Base-by-base conservation (phyloP, 2,888 invertebrate species). In the Microplitis deprimator region DNA sequence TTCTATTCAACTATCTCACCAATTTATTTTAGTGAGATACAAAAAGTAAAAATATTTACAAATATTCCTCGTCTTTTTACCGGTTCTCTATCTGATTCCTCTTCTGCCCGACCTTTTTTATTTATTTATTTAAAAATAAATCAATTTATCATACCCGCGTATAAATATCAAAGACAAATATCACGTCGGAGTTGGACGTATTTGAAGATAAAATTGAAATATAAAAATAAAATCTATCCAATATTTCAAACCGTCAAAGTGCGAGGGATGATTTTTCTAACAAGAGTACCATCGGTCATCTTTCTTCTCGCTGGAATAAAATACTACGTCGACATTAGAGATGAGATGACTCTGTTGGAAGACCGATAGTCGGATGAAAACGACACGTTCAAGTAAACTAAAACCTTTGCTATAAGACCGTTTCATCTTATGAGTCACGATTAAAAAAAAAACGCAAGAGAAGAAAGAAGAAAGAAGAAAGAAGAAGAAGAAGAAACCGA, bases 401-500 rank as follows among this genome's bases (percentile, higher is more conserved):
- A 50, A 50, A 50, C 10, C 50, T 50, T 62, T n/a, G 16, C 62
- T 62, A 59, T 59, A 59, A 29, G 29, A 29, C 29, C 29, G 29
- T 29, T 29, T 29, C 29, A 29, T 59, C 13, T 61, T 61, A 41
- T 73, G 73, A 65, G 41, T 73, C 73, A 73, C 41, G 64, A 64
- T 65, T 39, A 20, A 65, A 4, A 4, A 73, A 73, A 40, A 20
- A 62, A n/a, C n/a, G 17, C 10, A 10, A n/a, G 59, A 17, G 62
- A 7, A 29, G 29, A 29, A 29, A 29, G 29, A 29, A 29, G 29
- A 29, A 29, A n/a, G n/a, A n/a, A n/a, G n/a, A 20, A 20, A 1
- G 4, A 29, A 29, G 29, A 29, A 29, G 4, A 29, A 29, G 29
- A 29, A 29, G 29, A 29, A 29, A 29, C 29, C 4, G 29, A 29